Base-by-base conservation (phyloP, 1,140 invertebrate genomes). In the Mycetomoellerius zeteki region DNA sequence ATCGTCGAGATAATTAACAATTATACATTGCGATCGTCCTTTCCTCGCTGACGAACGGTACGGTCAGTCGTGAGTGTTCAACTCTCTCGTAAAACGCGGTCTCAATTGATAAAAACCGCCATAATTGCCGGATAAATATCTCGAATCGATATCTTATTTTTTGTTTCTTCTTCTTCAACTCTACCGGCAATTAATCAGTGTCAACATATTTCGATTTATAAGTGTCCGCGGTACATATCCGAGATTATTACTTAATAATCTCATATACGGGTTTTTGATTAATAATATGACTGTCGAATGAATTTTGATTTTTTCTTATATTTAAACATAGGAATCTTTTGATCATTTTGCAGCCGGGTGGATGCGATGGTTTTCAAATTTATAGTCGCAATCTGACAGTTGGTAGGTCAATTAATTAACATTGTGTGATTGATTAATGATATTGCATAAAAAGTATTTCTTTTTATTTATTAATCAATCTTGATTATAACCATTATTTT, bases 1-100 rank as follows among this genome's bases (percentile, higher is more conserved):
- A 88, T 88, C 67, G 69, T 86, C 60, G 54, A 58, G 80, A 69
- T 89, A 85, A 87, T 82, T 89, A 89, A 82, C 77, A 86, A 89
- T 89, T 89, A 85, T 72, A 81, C 67, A 64, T 60, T 37, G 82
- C 37, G 80, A 60, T 71, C 86, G 56, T 72, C 64, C 6, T 60
- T 50, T 37, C 24, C 30, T 58, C 80, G 37, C 33, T 62, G 62
- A n/a, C 19, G 52, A 52, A 21, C 37, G 10, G 7, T 67, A 21
- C 37, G 10, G 7, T 67, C 37, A 65, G 50, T 77, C 84, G 65
- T 60, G 80, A 87, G 76, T 56, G 86, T 73, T 88, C 12, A 33
- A 69, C 16, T 76, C 67, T 85, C 60, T 88, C 64, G 50, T 64
- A 85, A 85, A 81, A 77, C 54, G 62, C 62, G 60, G 19, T 80